These are phyloP conservation scores for Dysdera silvatica DNA, from an alignment of 1,140 invertebrate genomes.

Conservation along the genomic window DNA sequence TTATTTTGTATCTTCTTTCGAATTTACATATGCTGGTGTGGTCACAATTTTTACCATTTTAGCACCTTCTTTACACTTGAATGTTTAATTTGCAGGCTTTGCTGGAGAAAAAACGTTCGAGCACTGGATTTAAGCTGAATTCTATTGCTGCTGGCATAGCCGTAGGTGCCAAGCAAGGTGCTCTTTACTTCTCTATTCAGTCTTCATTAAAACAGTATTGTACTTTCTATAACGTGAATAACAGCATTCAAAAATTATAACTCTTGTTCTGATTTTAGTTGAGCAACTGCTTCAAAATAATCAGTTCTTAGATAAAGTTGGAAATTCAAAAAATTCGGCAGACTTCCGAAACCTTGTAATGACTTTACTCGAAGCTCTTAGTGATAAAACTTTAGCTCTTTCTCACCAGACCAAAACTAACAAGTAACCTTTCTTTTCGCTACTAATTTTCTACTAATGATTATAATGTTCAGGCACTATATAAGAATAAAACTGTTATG, in stretches of 20 bases:
- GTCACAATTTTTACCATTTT: too few species aligned
- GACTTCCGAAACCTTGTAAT: constrained; percentile 67
- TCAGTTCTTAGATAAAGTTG: constrained; percentile 51
- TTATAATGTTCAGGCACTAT: not conserved
- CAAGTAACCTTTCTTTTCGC: too few species aligned
- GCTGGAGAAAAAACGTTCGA: constrained; percentile 44
- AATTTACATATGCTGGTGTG: too few species aligned
- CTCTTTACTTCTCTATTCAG: not conserved
- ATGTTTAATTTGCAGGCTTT: constrained; percentile 39
- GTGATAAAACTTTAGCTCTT: constrained; percentile 72
- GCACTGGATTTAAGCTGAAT: constrained; percentile 42
- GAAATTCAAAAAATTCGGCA: constrained; percentile 59
- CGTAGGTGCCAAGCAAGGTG: constrained; percentile 46
- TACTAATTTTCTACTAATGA: not conserved
- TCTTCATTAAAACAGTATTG: not conserved
- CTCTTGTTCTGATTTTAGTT: constrained; percentile 37
- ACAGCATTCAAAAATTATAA: not conserved
- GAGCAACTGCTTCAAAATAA: constrained; percentile 43
- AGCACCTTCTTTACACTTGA: too few species aligned
- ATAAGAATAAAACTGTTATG: not conserved
- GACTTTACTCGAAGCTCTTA: constrained; percentile 68
- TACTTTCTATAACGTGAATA: not conserved
- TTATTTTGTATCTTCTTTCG: constrained; percentile 1
- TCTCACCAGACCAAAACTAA: constrained; percentile 76
- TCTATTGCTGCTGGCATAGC: constrained; percentile 41